Evolutionary conservation across 2,797 vertebrate genomes (phyloP).

Genomic region (Serranus cabrilla): DNA sequence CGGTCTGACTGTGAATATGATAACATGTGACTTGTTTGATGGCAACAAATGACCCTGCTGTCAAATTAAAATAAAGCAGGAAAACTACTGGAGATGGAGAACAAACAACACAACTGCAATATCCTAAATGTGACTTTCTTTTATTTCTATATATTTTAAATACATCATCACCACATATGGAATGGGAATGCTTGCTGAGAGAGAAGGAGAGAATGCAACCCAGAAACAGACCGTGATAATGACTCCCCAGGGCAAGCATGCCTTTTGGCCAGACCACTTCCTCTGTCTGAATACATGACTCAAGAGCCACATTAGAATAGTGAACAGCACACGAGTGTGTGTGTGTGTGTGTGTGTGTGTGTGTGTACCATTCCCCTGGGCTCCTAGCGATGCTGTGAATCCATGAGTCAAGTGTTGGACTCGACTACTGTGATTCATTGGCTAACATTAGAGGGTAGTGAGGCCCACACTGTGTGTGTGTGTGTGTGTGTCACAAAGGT

Average conservation of each 20-base stretch:
- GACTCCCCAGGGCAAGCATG: slow-evolving; percentile 65
- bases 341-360: slow-evolving; percentile 17
- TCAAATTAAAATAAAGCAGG: slow-evolving; percentile 15
- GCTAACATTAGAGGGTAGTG: slow-evolving; percentile 54
- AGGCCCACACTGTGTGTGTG: not conserved
- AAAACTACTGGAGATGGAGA: not conserved
- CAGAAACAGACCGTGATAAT: slow-evolving; percentile 62
- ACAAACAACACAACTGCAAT: not conserved
- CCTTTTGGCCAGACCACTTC: slow-evolving; percentile 77
- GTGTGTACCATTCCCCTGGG: slow-evolving; percentile 20
- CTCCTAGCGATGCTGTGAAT: slow-evolving; percentile 49
- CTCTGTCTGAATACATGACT: slow-evolving; percentile 75
- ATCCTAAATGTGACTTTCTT: not conserved
- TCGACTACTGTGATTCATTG: slow-evolving; percentile 69
- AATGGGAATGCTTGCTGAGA: not conserved
- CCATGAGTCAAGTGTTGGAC: slow-evolving; percentile 68
- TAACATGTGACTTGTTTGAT: slow-evolving; percentile 13
- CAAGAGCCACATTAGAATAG: slow-evolving; percentile 65
- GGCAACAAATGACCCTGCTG: slow-evolving; percentile 6
- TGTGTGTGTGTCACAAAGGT: slow-evolving; percentile 40
- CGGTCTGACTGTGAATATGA: slow-evolving; percentile 9
- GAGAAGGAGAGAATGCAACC: slow-evolving; percentile 10
- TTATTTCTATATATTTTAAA: not conserved
- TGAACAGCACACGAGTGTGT: slow-evolving; percentile 21
- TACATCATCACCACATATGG: not conserved